Base-by-base conservation (phyloP, 2,888 invertebrate genomes). In the Biston stratarius region DNA sequence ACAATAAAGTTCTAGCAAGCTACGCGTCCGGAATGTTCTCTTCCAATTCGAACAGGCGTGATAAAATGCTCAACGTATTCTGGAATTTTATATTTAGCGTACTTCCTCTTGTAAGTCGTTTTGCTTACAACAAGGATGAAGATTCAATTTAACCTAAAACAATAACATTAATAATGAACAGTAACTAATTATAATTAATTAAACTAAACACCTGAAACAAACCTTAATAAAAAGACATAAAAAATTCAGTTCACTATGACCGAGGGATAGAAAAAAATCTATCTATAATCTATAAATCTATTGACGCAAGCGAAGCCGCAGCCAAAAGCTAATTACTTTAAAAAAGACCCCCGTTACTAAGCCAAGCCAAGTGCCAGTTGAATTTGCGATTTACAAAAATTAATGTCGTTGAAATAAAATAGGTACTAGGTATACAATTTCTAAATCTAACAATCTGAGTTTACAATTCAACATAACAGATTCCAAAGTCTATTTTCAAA, bases 41-140 rank as follows among this genome's bases (percentile, higher is more conserved):
- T 51, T 55, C 52, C 40, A 42, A 55, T 61, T 56, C 49, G 11
- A 7, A 33, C 52, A 70, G 64, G 61, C 47, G 56, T 24, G 42
- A 64, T 70, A 59, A 67, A 70, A 65, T 56, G 34, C 34, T 34
- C 9, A 52, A 51, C 38, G 70, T 68, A 69, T 72, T 67, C 63
- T 60, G 38, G 61, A 51, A 11, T 14, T 42, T 2, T 24, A 24
- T 24, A 1, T 24, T 24, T 24, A 24, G 24, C 3, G 24, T 24
- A 24, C 24, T 24, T 24, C 24, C 1, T 24, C 24, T 24, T 24
- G 3, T 24, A 24, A 24, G 24, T 24, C 24, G 3, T 24, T 24
- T 24, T 24, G 3, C 1, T 24, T 24, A 24, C 24, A 24, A 24
- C 24, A 24, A 24, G 24, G 1, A 2, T 24, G 24, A 24, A 3